phyloP scores from a whole-genome alignment of 2,888 invertebrate species.

The Trichogramma dendrolimi region DNA sequence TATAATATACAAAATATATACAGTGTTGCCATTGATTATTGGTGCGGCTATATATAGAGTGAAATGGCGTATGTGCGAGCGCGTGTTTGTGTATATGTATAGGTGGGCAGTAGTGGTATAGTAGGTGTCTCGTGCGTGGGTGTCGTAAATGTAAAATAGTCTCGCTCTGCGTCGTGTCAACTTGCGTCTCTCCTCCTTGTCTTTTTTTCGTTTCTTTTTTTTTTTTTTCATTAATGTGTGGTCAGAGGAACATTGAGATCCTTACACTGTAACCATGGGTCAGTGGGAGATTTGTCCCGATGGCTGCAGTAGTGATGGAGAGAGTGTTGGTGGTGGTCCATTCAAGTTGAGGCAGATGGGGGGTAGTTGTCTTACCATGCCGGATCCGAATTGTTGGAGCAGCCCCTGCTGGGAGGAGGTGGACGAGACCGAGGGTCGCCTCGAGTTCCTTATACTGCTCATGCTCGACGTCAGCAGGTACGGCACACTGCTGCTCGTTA shows the following conservation, averaged over 20 bases:
- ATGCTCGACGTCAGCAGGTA: slow-evolving; percentile 77
- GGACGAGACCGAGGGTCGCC: slow-evolving; percentile 69
- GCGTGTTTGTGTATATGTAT: slow-evolving; percentile 3
- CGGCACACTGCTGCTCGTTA: slow-evolving; percentile 83
- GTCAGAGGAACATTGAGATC: slow-evolving; percentile 47
- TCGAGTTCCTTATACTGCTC: slow-evolving; percentile 67
- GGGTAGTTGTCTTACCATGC: slow-evolving; percentile 86
- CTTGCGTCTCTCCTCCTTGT: neutral
- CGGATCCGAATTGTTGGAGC: slow-evolving; percentile 84
- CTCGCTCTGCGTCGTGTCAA: neutral
- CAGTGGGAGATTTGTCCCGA: slow-evolving; percentile 56
- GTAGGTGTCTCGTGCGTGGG: neutral
- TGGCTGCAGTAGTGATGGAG: slow-evolving; percentile 53
- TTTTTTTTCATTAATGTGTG: slow-evolving; percentile 20
- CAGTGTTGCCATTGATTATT: too few relatives aligned
- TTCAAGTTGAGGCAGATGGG: slow-evolving; percentile 63
- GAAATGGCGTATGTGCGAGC: slow-evolving; percentile 5
- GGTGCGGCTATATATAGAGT: too few relatives aligned
- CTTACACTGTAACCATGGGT: slow-evolving; percentile 56
- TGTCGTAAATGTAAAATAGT: too few relatives aligned
- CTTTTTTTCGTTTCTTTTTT: slow-evolving; percentile 8
- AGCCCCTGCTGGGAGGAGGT: slow-evolving; percentile 67
- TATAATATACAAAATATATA: too few relatives aligned
- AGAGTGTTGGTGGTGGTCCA: slow-evolving; percentile 56
- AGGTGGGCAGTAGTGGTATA: neutral